phyloP scores from a whole-genome alignment of 2,113 vertebrate genomes.

The Plecotus auritus region DNA sequence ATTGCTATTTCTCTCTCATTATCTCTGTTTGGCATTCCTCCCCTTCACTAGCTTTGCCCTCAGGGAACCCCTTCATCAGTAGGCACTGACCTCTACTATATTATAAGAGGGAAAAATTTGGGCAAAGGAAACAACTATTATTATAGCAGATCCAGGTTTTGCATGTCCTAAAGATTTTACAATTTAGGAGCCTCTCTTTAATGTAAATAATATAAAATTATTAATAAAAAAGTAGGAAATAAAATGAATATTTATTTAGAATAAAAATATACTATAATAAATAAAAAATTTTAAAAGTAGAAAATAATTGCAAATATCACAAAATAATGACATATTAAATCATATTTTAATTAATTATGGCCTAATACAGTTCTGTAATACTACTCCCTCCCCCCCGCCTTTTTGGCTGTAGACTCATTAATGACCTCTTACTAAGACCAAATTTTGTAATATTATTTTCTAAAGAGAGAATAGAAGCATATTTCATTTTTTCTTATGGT shows the following conservation, averaged over 20 bases:
- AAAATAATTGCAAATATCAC: not conserved
- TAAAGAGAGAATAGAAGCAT: not conserved
- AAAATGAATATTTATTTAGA: not conserved
- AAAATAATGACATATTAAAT: not conserved
- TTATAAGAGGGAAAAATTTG: not conserved
- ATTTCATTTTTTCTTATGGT: not conserved
- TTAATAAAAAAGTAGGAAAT: not conserved
- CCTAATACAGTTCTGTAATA: not conserved
- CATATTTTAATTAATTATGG: not conserved
- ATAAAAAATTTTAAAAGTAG: not conserved
- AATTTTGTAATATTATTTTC: not conserved
- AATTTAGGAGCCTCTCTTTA: not conserved
- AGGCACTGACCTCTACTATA: not conserved
- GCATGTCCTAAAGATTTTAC: not conserved
- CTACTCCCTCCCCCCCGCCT: fast-evolving
- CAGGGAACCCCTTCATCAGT: not conserved
- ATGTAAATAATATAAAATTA: constrained; percentile 5
- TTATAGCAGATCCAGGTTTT: not conserved
- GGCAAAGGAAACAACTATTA: not conserved
- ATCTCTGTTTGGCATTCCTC: not conserved
- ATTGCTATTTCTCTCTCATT: not conserved
- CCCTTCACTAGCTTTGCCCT: not conserved
- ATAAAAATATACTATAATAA: not conserved
- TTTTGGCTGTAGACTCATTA: not conserved
- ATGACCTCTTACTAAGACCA: not conserved